Evolutionary conservation across 2,888 invertebrate genomes (phyloP), one percentile per base, ranked within the genome.

Genomic region (Corbicula japonica): DNA sequence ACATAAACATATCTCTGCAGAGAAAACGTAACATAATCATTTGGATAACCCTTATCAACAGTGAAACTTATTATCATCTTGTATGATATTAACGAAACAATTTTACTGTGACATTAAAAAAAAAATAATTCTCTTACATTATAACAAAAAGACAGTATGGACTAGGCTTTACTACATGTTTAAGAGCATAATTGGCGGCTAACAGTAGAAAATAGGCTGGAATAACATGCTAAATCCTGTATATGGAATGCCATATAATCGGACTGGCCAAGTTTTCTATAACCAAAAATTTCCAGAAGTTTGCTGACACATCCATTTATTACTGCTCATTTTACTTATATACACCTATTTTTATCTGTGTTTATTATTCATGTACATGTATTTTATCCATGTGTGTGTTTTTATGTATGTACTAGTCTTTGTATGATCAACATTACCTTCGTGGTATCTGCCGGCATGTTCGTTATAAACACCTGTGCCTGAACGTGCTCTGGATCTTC

Each of bases 391-490:
- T n/a, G n/a, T n/a, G n/a, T n/a, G n/a, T n/a, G n/a, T n/a, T n/a
- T n/a, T n/a, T n/a, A n/a, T n/a, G n/a, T n/a, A n/a, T n/a, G n/a
- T n/a, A n/a, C n/a, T n/a, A n/a, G n/a, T n/a, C n/a, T n/a, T n/a
- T 12, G 26, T 5, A 28, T 28, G 2, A 23, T 18, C 21, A 5
- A 41, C 0, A 26, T 28, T 63, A 76, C 76, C 70, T 65, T 58
- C 26, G 50, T 48, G n/a, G 70, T 66, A 52, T 60, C 28, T 18
- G 30, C 34, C 32, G 70, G 63, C 28, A 76, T 70, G 32, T 76
- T 76, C 21, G 70, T 62, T 28, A 76, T 70, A 35, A 60, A 76
- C 30, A 76, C 65, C 44, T 76, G 76, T 41, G 63, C 46, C 35
- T 70, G 76, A 1, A 70, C 70, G 60, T 70, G 50, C 21, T 70